Evolutionary conservation across 2,888 invertebrate species (phyloP), one percentile per base, ranked within the genome.

Genomic region (Cremastobaeus sp.): DNA sequence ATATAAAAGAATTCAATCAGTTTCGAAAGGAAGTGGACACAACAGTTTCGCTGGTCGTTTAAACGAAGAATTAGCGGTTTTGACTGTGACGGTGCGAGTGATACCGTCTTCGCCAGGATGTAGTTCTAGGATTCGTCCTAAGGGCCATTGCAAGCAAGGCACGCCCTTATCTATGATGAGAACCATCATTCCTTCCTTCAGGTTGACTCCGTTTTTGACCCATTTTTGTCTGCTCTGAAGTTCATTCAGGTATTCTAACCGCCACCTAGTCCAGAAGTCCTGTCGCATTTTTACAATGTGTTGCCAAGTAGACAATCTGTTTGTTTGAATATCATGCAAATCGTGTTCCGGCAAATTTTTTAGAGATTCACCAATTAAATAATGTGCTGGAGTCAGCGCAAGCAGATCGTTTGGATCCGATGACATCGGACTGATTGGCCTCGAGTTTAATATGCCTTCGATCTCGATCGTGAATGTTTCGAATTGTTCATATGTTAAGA

Each of bases 161-260:
- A n/a, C 21, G 6, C 17, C 43, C 2, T 73, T 60, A 6, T 65
- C 60, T 28, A 39, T 76, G 1, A 73, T 37, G 4, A 70, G 32
- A 0, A 76, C 73, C 4, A 76, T 34, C 8, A 52, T 48, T 9
- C 65, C 50, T 0, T 20, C 25, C 12, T 64, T 32, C 8, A 74
- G n/a, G n/a, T n/a, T 6, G 2, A 35, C 28, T 3, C 17, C 45
- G 14, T 39, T 25, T 9, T 11, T 45, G n/a, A 25, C 15, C 75
- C 57, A 66, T 54, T 73, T 75, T 1, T 18, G 6, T 2, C 73
- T 60, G 0, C 8, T 12, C 28, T 76, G 41, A 2, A 41, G 9
- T 41, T 41, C 20, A n/a, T 41, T 41, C n/a, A 41, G 8, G 14
- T 41, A 41, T 12, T 41, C 41, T 11, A 11, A 11, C 2, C 11